Base-by-base conservation (phyloP, 2,113 vertebrate species). In the Zapus hudsonius region DNA sequence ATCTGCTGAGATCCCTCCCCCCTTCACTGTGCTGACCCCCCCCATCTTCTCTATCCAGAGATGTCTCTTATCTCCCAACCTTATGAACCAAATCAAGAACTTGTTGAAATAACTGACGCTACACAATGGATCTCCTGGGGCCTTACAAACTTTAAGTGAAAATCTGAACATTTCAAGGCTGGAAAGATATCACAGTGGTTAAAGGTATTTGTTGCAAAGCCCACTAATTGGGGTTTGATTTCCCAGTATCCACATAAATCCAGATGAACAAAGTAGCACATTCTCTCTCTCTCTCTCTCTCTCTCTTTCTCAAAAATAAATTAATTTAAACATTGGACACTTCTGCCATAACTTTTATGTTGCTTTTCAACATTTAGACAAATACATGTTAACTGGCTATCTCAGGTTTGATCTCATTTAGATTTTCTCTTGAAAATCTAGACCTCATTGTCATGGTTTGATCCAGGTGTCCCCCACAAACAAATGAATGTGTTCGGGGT, bases 91-190 rank as follows among this genome's bases (percentile, higher is more conserved):
- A 78, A 36, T 31, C 7, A 84, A 72, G 55, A 12, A 11, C 61
- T 91, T 29, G 29, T 82, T 89, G 27, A 75, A 91, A 40, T 90
- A 59, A 95, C 63, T 92, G 29, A 91, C 91, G 47, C 55, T 57
- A 12, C 5, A 66, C 7, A 72, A 73, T 44, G 17, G 3, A 52
- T 12, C 52, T 52, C 16, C 52, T 52, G 16, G 52, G 52, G 11
- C 52, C 55, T 92, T 67, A 78, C 33, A 86, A 92, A 47, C 44
- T 87, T 29, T 52, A 92, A 90, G n/a, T 82, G 63, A 84, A 81
- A 82, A 59, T 75, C 33, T 92, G 23, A 83, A 83, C 6, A 13
- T 83, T 74, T 85, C n/a, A 52, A 15, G 52, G 7, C 52, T 52
- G 11, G 16, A 15, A 13, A 12, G 52, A 52, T 52, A 52, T 7